Percentiles rank a stretch among this genome's conserved stretches.
phyloP scores from a whole-genome alignment of 2,888 invertebrate genomes.

The Pristionchus maxplancki region DNA sequence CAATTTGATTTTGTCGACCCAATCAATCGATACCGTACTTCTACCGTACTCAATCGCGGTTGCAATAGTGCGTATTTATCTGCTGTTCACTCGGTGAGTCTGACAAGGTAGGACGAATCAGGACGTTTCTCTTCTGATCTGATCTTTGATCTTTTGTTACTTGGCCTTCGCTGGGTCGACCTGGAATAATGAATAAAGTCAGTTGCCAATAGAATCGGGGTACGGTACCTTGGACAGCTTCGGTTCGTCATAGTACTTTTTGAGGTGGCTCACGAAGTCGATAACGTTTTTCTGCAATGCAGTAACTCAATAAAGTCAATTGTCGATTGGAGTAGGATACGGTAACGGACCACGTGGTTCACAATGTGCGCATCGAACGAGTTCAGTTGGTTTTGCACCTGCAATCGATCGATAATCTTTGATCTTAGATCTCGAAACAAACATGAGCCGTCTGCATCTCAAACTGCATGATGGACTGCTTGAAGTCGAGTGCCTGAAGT shows the following conservation, averaged over 20 bases:
- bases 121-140: slow-evolving; percentile 19
- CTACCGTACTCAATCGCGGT: not conserved
- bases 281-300: slow-evolving; percentile 39
- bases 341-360: slow-evolving; percentile 13
- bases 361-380: slow-evolving; percentile 39
- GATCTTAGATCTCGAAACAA: slow-evolving; percentile 23
- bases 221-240: slow-evolving; percentile 31
- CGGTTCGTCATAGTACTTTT: slow-evolving; percentile 34
- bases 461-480: slow-evolving; percentile 38
- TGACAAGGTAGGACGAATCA: slow-evolving; percentile 7
- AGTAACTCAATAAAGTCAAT: not conserved
- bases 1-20: not conserved
- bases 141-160: slow-evolving; percentile 12
- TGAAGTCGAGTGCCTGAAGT: slow-evolving; percentile 39
- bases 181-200: not conserved
- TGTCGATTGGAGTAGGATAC: not conserved
- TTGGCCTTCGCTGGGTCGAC: not conserved
- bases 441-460: slow-evolving; percentile 35
- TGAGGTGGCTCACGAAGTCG: slow-evolving; percentile 14
- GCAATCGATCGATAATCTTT: not conserved
- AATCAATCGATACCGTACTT: not conserved
- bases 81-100: slow-evolving; percentile 29
- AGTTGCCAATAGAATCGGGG: not conserved
- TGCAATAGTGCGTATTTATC: slow-evolving; percentile 32
- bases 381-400: slow-evolving; percentile 39